A percentile compares a stretch with the other conserved stretches of the same genome.
Conservation (phyloP, 2,113 vertebrate genomes). For the Calonectris borealis region DNA sequence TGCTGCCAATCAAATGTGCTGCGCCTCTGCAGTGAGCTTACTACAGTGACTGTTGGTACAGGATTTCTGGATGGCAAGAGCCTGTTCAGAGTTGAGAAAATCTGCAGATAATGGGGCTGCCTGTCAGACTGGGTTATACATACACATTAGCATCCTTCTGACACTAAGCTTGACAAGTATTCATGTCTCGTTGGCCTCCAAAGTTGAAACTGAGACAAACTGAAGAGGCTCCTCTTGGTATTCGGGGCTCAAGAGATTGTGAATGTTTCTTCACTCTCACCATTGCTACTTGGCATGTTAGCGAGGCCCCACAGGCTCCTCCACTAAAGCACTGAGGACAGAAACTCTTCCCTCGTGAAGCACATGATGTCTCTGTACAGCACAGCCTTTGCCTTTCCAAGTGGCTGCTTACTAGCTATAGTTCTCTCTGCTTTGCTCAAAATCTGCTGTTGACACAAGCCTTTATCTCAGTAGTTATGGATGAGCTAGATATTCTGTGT, state of each 20-base stretch:
- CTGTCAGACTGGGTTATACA: background rate
- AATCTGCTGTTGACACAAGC: background rate
- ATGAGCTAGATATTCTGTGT: background rate
- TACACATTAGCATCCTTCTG: background rate
- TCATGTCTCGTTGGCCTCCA: background rate
- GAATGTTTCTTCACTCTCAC: background rate
- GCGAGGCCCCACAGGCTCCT: background rate
- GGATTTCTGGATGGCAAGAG: background rate
- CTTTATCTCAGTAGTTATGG: background rate
- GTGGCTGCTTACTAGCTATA: background rate
- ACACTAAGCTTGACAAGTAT: background rate
- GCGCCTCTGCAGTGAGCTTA: background rate
- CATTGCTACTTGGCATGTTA: background rate
- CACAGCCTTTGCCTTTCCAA: background rate
- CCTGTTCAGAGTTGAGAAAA: background rate
- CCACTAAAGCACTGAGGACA: background rate
- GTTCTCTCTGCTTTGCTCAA: background rate
- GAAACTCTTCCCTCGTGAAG: background rate
- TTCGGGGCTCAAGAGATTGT: background rate
- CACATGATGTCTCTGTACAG: background rate
- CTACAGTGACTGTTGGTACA: background rate
- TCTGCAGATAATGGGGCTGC: background rate
- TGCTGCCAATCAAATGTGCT: fast-evolving
- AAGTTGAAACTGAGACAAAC: background rate
- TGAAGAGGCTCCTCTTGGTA: background rate